These are phyloP conservation scores for Betta splendens DNA, from an alignment of 2,797 vertebrate genomes.

Conservation along the genomic window DNA sequence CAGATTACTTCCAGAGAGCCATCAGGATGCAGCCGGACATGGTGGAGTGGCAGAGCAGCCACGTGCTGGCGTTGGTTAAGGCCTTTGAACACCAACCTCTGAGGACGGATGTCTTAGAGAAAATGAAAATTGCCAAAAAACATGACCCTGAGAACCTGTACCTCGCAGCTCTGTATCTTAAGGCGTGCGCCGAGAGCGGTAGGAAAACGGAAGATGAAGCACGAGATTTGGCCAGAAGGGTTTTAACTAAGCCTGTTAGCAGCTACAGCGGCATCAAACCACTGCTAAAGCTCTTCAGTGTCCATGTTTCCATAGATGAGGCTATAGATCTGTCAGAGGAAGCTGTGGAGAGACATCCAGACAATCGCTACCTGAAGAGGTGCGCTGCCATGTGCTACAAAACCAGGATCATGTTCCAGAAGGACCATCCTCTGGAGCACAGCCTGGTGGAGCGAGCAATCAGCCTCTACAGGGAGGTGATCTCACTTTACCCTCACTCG, in stretches of 20 bases:
- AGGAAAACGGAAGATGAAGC: conserved; percentile 22
- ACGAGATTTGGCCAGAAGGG: conserved; percentile 28
- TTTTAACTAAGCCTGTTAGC: conserved; percentile 53
- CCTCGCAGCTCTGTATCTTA: conserved; percentile 51
- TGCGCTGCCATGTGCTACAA: conserved; percentile 64
- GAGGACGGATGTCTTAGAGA: conserved; percentile 33
- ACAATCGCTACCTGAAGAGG: conserved; percentile 55
- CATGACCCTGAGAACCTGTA: conserved; percentile 64
- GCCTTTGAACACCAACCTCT: neutral
- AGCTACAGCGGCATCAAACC: conserved; percentile 63
- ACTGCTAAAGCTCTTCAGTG: conserved; percentile 49
- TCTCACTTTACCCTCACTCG: conserved; percentile 60
- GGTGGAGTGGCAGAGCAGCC: conserved; percentile 57
- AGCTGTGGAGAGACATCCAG: conserved; percentile 58
- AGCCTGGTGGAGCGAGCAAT: conserved; percentile 45
- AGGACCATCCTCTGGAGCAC: conserved; percentile 16
- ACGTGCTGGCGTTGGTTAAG: neutral
- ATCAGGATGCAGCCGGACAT: conserved; percentile 53
- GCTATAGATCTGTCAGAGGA: conserved; percentile 66
- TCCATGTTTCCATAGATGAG: conserved; percentile 43
- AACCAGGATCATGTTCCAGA: conserved; percentile 28
- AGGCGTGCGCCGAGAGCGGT: conserved; percentile 7
- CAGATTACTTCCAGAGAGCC: conserved; percentile 54
- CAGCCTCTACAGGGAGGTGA: conserved; percentile 48
- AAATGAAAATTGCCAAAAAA: conserved; percentile 52